These are phyloP conservation scores for Eremophila alpestris DNA, from an alignment of 2,797 vertebrate species.

Conservation along the genomic window DNA sequence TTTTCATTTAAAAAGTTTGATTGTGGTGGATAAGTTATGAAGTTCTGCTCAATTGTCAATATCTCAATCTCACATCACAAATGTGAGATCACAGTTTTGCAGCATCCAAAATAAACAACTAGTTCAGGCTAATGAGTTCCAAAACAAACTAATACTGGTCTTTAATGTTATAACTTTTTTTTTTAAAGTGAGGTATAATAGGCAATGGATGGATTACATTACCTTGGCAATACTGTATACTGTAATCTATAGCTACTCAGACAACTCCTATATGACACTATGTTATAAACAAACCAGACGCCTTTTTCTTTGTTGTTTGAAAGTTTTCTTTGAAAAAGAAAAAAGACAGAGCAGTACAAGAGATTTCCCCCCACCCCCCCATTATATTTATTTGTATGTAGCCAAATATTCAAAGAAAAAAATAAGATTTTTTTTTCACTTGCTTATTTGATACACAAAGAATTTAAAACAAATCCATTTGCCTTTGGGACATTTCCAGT, in stretches of 20 bases:
- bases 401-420: neutral
- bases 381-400: neutral
- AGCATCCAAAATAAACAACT: slow-evolving; percentile 31
- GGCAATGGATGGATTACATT: neutral
- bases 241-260: neutral
- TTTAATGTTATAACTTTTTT: neutral
- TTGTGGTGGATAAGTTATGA: slow-evolving; percentile 8
- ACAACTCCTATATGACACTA: neutral
- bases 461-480: neutral
- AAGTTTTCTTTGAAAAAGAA: neutral
- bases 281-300: neutral
- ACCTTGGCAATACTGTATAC: neutral
- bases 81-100: slow-evolving; percentile 30
- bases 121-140: slow-evolving; percentile 5
- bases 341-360: neutral
- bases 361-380: accelerated
- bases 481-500: slow-evolving; percentile 15
- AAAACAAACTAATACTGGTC: slow-evolving; percentile 9
- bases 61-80: slow-evolving; percentile 31
- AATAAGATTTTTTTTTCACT: accelerated
- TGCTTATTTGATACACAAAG: neutral
- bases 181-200: neutral
- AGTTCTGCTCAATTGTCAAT: slow-evolving; percentile 11
- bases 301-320: neutral
- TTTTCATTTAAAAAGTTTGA: neutral